Conservation (phyloP, 2,113 vertebrate species). For the Peromyscus leucopus region DNA sequence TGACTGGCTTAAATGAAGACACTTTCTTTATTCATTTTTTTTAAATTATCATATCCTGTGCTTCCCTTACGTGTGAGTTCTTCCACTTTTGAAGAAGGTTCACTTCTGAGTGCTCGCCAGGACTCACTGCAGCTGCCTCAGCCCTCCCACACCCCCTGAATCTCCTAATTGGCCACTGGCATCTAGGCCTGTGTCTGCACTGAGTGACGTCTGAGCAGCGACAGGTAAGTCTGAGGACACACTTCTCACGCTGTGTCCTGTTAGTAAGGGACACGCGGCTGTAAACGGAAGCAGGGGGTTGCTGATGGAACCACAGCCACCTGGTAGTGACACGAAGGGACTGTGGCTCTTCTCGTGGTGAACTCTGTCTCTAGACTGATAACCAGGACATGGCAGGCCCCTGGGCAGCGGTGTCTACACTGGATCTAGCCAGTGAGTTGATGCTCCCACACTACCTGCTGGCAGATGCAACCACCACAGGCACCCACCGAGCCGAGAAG, state of each 20-base stretch:
- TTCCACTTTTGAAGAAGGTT: neutral
- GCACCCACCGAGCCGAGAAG: no score
- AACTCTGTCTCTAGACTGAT: neutral
- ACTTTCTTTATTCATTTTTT: neutral
- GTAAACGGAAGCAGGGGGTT: neutral
- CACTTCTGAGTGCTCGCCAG: neutral
- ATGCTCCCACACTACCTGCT: neutral
- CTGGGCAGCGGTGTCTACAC: rapidly evolving
- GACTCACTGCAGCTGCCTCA: neutral
- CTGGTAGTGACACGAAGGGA: neutral
- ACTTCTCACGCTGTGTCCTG: neutral
- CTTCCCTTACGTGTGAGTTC: neutral
- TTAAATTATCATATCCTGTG: neutral
- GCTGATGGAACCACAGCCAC: rapidly evolving
- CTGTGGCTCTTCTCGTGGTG: neutral
- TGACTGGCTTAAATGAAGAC: neutral
- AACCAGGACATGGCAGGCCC: no score
- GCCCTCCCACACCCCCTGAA: neutral
- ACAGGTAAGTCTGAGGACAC: neutral
- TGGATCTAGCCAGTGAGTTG: neutral
- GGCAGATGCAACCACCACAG: neutral
- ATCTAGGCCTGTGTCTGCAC: neutral
- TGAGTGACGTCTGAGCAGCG: no score
- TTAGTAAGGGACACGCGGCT: neutral
- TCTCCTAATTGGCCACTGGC: neutral